phyloP scores from a whole-genome alignment of 1,140 invertebrate species.

The Hermatobates lingyangjiaoensis region DNA sequence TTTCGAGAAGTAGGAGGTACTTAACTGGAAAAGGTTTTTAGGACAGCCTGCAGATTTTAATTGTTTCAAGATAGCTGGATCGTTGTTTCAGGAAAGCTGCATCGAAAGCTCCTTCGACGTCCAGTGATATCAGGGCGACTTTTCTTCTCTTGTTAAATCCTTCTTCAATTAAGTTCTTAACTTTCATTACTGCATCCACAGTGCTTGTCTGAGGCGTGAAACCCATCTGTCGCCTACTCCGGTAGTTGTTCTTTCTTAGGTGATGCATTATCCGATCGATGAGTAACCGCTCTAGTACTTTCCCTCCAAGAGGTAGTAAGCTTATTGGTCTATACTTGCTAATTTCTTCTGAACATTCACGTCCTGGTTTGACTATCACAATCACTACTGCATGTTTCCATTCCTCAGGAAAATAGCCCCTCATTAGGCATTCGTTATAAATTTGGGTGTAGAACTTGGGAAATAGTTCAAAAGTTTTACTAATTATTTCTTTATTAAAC shows the following conservation, averaged over 20 bases:
- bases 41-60: too few relatives aligned
- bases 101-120: not conserved
- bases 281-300: slow-evolving; percentile 1
- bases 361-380: not conserved
- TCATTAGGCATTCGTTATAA: not conserved
- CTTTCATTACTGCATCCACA: not conserved
- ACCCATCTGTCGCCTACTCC: not conserved
- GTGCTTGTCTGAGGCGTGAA: slow-evolving; percentile 1
- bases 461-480: too few relatives aligned
- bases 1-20: too few relatives aligned
- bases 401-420: not conserved
- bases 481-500: too few relatives aligned
- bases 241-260: not conserved
- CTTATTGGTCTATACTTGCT: slow-evolving; percentile 1
- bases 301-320: not conserved
- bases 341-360: not conserved
- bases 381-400: not conserved
- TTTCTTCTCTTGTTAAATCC: not conserved
- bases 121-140: not conserved
- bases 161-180: not conserved
- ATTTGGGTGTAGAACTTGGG: too few relatives aligned
- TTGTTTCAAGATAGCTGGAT: too few relatives aligned
- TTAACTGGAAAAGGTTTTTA: too few relatives aligned
- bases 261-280: slow-evolving; percentile 1
- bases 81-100: too few relatives aligned